These are phyloP conservation scores for Thermophis baileyi DNA, from an alignment of 2,113 vertebrate species.

Conservation along the genomic window DNA sequence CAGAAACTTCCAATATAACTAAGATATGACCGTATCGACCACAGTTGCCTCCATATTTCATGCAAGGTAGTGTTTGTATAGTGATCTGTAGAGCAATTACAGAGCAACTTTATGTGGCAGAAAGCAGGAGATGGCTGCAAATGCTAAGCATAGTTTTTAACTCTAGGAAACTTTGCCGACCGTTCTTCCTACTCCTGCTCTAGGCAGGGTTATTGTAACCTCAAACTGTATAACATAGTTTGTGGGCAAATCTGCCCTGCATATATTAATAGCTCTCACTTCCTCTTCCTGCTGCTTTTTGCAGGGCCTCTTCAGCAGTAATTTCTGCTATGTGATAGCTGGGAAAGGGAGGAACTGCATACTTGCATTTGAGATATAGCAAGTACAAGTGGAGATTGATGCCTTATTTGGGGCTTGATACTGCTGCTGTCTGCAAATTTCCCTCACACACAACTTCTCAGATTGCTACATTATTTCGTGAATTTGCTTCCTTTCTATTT, in stretches of 20 bases:
- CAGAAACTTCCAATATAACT: background rate
- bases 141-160: background rate
- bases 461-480: background rate
- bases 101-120: background rate
- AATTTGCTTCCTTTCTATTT: background rate
- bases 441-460: background rate
- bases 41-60: background rate
- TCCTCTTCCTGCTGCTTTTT: background rate
- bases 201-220: background rate
- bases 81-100: background rate
- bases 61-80: background rate
- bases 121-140: background rate
- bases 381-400: background rate
- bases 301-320: background rate
- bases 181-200: background rate
- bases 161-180: background rate
- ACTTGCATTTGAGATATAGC: background rate
- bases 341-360: too few relatives aligned
- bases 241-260: background rate
- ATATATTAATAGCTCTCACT: background rate
- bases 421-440: background rate
- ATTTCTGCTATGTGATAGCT: background rate
- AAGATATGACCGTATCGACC: background rate
- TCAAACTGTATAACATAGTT: background rate
- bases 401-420: background rate